Percentiles rank a stretch among this genome's conserved stretches.
phyloP scores from a whole-genome alignment of 2,888 invertebrate species.

The Miltochrista miniata region DNA sequence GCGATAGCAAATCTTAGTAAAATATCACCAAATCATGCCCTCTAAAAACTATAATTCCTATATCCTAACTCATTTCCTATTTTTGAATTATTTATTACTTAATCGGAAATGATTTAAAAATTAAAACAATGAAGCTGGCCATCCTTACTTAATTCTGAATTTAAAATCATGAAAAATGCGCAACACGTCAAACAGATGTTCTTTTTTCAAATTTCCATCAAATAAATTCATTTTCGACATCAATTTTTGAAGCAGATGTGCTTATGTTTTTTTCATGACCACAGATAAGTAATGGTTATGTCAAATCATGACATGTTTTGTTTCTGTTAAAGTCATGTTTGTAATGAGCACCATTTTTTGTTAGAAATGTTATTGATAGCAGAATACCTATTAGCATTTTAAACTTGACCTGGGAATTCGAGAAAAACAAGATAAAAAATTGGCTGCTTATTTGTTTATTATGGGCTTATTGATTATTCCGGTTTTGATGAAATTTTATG shows the following conservation, averaged over 20 bases:
- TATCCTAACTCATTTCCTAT: no score
- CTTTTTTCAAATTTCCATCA: neutral
- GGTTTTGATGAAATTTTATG: no score
- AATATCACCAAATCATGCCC: neutral
- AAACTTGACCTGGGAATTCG: no score
- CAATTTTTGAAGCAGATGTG: conserved; percentile 5
- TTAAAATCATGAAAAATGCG: neutral
- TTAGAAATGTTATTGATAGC: neutral
- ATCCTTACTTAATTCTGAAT: no score
- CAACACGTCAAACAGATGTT: neutral
- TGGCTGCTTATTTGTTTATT: no score
- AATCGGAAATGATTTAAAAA: no score
- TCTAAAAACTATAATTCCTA: no score
- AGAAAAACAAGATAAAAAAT: no score
- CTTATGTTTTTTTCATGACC: conserved; percentile 8
- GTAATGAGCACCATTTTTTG: neutral
- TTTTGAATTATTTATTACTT: no score
- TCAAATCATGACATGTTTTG: neutral
- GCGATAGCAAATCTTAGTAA: no score
- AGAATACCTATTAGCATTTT: no score
- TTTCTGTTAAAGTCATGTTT: neutral
- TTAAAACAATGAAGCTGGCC: neutral
- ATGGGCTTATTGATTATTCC: no score
- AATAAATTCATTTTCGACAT: neutral
- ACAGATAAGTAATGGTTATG: neutral